Percentiles rank a stretch among this genome's conserved stretches.
phyloP scores from a whole-genome alignment of 2,797 vertebrate genomes.

The Lutjanus argentimaculatus region DNA sequence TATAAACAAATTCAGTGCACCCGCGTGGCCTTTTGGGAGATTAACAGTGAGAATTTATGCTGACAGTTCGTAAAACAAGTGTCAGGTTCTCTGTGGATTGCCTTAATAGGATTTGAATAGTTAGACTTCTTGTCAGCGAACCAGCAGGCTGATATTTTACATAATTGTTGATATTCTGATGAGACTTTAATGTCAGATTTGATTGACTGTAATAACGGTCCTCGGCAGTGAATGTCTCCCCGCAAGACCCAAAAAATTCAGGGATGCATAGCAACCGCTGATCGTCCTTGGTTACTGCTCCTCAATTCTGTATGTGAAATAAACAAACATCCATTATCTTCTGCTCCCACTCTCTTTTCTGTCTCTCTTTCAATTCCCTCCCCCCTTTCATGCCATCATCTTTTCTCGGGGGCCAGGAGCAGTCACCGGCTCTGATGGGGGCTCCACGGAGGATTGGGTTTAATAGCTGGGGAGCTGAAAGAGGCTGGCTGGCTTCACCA shows the following conservation, averaged over 20 bases:
- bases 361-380: constrained; percentile 68
- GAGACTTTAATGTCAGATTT: constrained; percentile 72
- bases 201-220: constrained; percentile 69
- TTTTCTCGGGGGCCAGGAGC: constrained; percentile 67
- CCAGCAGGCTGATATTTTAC: constrained; percentile 57
- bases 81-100: constrained; percentile 43
- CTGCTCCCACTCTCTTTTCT: constrained; percentile 73
- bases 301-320: constrained; percentile 64
- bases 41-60: constrained; percentile 56
- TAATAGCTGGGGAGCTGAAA: constrained; percentile 80
- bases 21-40: constrained; percentile 41
- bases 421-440: constrained; percentile 81
- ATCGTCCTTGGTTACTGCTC: constrained; percentile 68
- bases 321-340: constrained; percentile 84
- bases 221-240: constrained; percentile 36
- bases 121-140: constrained; percentile 47
- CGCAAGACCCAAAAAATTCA: constrained; percentile 48
- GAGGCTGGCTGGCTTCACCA: constrained; percentile 79
- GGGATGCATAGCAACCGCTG: constrained; percentile 65
- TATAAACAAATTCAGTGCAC: constrained; percentile 52
- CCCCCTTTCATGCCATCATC: constrained; percentile 76
- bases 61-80: constrained; percentile 61
- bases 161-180: constrained; percentile 64
- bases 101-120: constrained; percentile 56
- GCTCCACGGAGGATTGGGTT: constrained; percentile 80